Evolutionary conservation across 1,140 invertebrate genomes (phyloP), one percentile per base, ranked within the genome.

Genomic region (Anagrus nilaparvatae): DNA sequence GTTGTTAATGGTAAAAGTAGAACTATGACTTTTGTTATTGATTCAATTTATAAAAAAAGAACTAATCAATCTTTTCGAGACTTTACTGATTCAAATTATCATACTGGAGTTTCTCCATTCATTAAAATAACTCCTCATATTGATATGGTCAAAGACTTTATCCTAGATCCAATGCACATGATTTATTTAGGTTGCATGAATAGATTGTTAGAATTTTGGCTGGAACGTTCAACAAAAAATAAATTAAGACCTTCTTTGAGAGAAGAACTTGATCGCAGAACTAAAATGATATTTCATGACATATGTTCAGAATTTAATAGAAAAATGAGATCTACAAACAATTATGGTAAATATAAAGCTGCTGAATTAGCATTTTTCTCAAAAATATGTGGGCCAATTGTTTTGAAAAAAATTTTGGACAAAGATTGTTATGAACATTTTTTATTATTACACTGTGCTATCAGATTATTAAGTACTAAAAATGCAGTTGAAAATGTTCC

Each of bases 81-180:
- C n/a, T 31, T 18, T 36, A n/a, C 5, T 14, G 18, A 47, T 3
- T 4, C 29, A 2, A 14, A 21, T 24, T 36, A 47, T 38, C 36
- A 47, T n/a, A 31, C n/a, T 20, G 30, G 35, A 1, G 6, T 24
- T 0, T 34, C 29, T 5, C 23, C 45, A 3, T 13, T 42, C 17
- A 7, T 39, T 3, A 24, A 33, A 13, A 43, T 47, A 12, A 8
- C 2, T 1, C 45, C 45, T 25, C 8, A 28, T 28, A 30, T 47
- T 1, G 20, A 42, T 17, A n/a, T 40, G 18, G 23, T 42, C 2
- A 4, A 24, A n/a, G 3, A 24, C 3, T 46, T 46, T 30, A 19
- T 38, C 12, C 28, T 47, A 12, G 45, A 47, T 34, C 19, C 25
- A 21, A 43, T 43, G 36, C 40, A 47, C 10, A 7, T 43, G 17